Base-by-base conservation (phyloP, 2,888 invertebrate genomes). In the Tachina fera region DNA sequence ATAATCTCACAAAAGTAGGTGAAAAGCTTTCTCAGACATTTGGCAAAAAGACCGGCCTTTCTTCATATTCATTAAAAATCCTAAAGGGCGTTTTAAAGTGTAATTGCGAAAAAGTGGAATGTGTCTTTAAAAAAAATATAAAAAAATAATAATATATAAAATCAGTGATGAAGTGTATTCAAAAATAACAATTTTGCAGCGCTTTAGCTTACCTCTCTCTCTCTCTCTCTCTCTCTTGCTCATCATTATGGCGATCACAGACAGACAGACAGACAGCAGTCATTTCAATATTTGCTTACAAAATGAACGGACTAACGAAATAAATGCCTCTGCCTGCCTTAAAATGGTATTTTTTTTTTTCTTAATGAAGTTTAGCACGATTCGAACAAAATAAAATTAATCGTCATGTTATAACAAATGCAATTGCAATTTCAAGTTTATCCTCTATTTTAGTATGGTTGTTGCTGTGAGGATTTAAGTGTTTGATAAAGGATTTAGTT, bases 341-440 rank as follows among this genome's bases (percentile, higher is more conserved):
- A 56, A 43, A 68, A 86, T 70, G 39, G n/a, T 14, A 70, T 39
- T 74, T 77, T 81, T 31, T 74, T 77, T 81, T 81, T 31, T 74
- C 74, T 81, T 78, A 75, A 81, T 78, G 65, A 87, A 81, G 80
- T 81, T 86, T 87, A 84, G 78, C 83, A 87, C 81, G 81, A 87
- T 78, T 77, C n/a, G 5, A 39, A 13, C 11, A 51, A 41, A 19
- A 19, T 41, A 0, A 74, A 74, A 47, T 80, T 58, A 72, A 60
- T 16, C 56, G 56, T 74, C 65, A 51, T 58, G 58, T 80, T 70
- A 51, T 43, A 67, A 72, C 53, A 43, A 76, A 74, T 61, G 51
- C 19, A 74, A 65, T 43, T 56, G 39, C 41, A 80, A 83, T 70
- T 81, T 61, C 43, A 81, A 56, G 77, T 77, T 84, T 70, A 81